Evolutionary conservation across 2,797 vertebrate genomes (phyloP), one percentile per base, ranked within the genome.

Genomic region (Menidia menidia): DNA sequence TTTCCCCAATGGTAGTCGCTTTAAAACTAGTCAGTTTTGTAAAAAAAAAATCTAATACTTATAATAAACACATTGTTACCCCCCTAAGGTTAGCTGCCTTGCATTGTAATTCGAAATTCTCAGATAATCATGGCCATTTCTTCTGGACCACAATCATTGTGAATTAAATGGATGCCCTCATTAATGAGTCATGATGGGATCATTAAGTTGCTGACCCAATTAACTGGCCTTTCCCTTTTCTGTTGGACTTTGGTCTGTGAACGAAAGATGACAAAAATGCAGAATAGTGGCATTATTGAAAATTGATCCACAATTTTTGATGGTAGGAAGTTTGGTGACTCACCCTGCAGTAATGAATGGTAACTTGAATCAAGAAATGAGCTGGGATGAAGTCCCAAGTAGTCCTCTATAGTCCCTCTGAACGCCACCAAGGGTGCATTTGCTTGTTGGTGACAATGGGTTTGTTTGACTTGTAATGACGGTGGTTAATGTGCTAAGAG

Each of bases 401-500:
- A 71, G 67, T 63, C 65, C 39, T 68, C 56, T 64, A n/a, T 80
- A 68, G 73, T 69, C 56, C 18, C 18, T 65, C 63, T 59, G 30
- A 58, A 25, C 0, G 4, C 55, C 63, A 60, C 53, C 55, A 41
- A 15, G 2, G 19, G 30, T 78, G 71, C 63, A 82, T 82, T 83
- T 76, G 60, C 72, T 64, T 61, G 18, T 47, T 64, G 30, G 56
- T 71, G 48, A 83, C 56, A 63, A 63, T 64, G 25, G 55, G n/a
- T 41, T 56, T 60, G 54, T 76, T 82, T 85, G 77, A 85, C 73
- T 82, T 77, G 25, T 74, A 72, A 74, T 59, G 61, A 43, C 43
- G 8, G 4, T 69, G 70, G 47, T 77, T 56, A 19, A 47, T 79
- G 47, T 84, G 67, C 71, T 68, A 74, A 64, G 80, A 79, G 64